Percentiles rank a stretch among this genome's conserved stretches.
phyloP scores from a whole-genome alignment of 2,113 vertebrate species.

The Nerophis lumbriciformis region DNA sequence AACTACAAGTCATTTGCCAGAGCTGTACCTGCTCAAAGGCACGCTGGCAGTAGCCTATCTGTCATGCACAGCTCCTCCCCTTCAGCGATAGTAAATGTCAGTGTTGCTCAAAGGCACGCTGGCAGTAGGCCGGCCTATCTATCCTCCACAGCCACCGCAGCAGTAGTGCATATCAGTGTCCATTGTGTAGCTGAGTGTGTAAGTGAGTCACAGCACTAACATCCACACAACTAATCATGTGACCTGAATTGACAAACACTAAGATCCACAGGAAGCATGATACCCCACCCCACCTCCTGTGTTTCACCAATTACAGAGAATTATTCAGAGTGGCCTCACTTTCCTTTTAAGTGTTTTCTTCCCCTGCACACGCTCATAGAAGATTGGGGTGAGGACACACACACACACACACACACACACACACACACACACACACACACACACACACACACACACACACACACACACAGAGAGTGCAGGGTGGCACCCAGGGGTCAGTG shows the following conservation, averaged over 20 bases:
- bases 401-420: constrained; percentile 15
- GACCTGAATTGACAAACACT: constrained; percentile 24
- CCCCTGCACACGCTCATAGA: constrained; percentile 35
- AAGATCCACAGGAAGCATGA: constrained; percentile 18
- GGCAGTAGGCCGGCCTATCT: constrained; percentile 28
- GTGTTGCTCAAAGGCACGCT: constrained; percentile 12
- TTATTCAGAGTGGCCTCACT: constrained; percentile 44
- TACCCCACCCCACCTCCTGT: constrained; percentile 29
- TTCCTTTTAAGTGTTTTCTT: constrained; percentile 54
- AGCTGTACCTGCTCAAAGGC: no score
- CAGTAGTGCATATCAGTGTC: constrained; percentile 62
- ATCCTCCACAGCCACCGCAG: constrained; percentile 32
- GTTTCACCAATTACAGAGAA: constrained; percentile 48
- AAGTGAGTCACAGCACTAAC: no score
- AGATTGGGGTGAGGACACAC: constrained; percentile 45
- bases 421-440: no score
- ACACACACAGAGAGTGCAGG: constrained; percentile 5
- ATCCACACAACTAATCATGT: neutral
- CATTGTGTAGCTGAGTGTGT: neutral
- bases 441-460: no score
- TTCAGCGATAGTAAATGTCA: no score
- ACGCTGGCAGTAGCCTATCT: no score
- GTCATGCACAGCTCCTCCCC: no score
- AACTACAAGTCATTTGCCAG: no score
- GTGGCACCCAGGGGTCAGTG: constrained; percentile 25